Evolutionary conservation across 2,888 invertebrate genomes (phyloP).

Genomic region (Pachliopta kotzebuea): DNA sequence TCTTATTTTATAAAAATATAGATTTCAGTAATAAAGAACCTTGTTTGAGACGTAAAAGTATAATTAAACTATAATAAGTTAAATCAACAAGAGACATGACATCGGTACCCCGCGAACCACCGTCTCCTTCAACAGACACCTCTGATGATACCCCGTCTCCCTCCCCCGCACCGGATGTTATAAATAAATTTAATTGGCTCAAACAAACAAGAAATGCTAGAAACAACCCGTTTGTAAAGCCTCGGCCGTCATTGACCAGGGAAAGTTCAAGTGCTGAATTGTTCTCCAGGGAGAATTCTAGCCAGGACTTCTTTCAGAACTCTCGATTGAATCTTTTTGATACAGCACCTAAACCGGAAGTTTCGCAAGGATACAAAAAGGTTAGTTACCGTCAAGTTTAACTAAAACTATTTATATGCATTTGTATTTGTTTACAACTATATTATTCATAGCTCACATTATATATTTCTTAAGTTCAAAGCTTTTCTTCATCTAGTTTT

Average conservation of each 20-base stretch:
- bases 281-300: constrained; percentile 67
- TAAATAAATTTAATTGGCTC: constrained; percentile 66
- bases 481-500: no score
- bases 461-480: no score
- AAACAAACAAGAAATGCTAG: constrained; percentile 56
- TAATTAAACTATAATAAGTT: background rate
- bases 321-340: constrained; percentile 71
- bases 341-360: constrained; percentile 65
- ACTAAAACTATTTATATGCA: background rate
- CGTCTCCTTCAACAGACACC: constrained; percentile 45
- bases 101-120: constrained; percentile 39
- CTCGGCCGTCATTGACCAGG: constrained; percentile 61
- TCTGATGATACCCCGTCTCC: constrained; percentile 55
- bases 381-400: constrained; percentile 39
- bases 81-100: constrained; percentile 36
- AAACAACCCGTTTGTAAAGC: constrained; percentile 66
- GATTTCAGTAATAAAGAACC: background rate
- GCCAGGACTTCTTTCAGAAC: constrained; percentile 67
- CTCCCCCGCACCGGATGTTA: constrained; percentile 48
- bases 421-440: no score
- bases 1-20: background rate
- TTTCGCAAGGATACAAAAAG: constrained; percentile 51
- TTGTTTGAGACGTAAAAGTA: background rate
- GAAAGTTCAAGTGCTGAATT: constrained; percentile 68
- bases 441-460: no score